Percentiles rank a stretch among this genome's conserved stretches.
These are phyloP conservation scores for Uloborus diversus DNA, from an alignment of 1,140 invertebrate species.

Conservation along the genomic window DNA sequence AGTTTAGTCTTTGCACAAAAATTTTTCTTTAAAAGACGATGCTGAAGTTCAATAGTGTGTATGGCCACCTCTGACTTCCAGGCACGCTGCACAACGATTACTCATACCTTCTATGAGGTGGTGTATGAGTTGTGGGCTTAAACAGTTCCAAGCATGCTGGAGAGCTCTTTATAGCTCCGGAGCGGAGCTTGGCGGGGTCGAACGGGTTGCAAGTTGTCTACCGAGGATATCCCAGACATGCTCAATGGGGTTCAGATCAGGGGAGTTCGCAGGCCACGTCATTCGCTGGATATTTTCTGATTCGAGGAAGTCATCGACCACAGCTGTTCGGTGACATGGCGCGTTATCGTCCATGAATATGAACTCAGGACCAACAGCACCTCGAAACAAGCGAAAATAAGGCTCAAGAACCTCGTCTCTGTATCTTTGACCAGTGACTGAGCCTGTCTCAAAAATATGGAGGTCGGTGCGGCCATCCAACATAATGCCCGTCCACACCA, in stretches of 20 bases:
- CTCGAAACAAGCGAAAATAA: neutral
- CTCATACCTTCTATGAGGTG: neutral
- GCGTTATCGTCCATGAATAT: neutral
- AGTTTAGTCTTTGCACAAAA: no score
- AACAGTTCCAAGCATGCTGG: neutral
- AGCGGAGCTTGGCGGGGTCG: neutral
- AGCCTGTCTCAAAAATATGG: neutral
- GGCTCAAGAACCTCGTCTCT: neutral
- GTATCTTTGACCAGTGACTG: neutral
- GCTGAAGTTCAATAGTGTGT: no score
- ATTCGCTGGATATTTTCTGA: neutral
- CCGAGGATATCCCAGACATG: neutral
- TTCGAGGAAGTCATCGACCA: neutral
- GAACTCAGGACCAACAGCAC: neutral
- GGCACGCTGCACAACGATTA: neutral
- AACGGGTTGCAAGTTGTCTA: neutral
- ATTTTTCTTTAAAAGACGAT: no score
- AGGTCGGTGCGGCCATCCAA: neutral
- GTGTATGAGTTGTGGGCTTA: neutral
- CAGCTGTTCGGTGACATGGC: neutral
- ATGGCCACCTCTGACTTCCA: neutral
- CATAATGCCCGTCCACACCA: neutral
- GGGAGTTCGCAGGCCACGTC: neutral
- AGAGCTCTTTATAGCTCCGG: neutral
- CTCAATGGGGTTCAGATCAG: neutral